These are phyloP conservation scores for Mus caroli DNA, from an alignment of 2,797 vertebrate genomes.

Conservation along the genomic window DNA sequence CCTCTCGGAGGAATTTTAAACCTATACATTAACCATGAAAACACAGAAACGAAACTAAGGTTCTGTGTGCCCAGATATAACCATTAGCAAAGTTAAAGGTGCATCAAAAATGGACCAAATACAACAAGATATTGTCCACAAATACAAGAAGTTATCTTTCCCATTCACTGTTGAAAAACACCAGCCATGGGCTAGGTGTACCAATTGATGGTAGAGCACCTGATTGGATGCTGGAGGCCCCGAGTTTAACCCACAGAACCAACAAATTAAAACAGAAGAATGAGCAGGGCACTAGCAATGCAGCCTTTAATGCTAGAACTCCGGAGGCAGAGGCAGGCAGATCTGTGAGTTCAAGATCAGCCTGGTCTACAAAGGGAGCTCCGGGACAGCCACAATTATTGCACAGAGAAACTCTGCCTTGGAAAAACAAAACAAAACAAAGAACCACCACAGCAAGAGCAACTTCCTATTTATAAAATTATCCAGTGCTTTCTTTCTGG, in stretches of 20 bases:
- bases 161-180: not conserved
- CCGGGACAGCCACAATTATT: not conserved
- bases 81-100: slow-evolving; percentile 16
- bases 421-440: not conserved
- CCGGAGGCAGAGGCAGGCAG: not conserved
- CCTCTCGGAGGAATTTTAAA: slow-evolving; percentile 25
- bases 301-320: not conserved
- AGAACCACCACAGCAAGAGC: not conserved
- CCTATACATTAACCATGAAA: slow-evolving; percentile 8
- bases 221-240: not conserved
- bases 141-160: not conserved
- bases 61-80: slow-evolving; percentile 14
- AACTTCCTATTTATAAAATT: not conserved
- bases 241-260: not conserved
- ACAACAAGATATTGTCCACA: not conserved
- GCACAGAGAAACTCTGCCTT: not conserved
- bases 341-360: not conserved
- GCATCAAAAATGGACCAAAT: slow-evolving; percentile 2
- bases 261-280: not conserved
- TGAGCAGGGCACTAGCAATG: not conserved
- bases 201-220: not conserved
- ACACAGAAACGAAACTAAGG: slow-evolving; percentile 19
- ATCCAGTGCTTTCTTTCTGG: not conserved
- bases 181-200: not conserved
- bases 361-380: not conserved